phyloP scores from a whole-genome alignment of 2,113 vertebrate genomes.

The Oostethus manadensis region DNA sequence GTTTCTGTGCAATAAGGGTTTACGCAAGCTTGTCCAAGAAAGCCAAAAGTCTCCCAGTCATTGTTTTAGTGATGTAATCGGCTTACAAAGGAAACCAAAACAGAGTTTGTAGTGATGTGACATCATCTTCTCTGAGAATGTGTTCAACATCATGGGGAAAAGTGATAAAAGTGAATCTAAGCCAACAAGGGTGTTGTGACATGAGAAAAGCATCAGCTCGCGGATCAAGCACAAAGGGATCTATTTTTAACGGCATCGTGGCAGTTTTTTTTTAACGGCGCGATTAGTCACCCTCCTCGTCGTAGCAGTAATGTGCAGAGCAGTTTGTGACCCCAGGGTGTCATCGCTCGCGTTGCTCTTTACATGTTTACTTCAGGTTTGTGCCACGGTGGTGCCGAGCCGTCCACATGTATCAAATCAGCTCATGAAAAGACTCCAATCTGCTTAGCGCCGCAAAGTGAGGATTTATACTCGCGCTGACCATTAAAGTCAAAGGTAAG shows the following conservation, averaged over 20 bases:
- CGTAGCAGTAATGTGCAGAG: constrained; percentile 31
- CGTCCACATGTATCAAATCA: constrained; percentile 28
- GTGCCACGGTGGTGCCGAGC: constrained; percentile 5
- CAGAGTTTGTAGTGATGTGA: not conserved
- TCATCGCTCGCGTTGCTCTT: constrained; percentile 29
- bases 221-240: constrained; percentile 16
- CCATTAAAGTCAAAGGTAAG: constrained; percentile 46
- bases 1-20: no score
- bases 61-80: not conserved
- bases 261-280: constrained; percentile 22
- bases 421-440: constrained; percentile 55
- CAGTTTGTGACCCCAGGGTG: constrained; percentile 31
- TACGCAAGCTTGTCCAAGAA: no score
- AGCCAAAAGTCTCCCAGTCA: not conserved
- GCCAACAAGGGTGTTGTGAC: constrained; percentile 3
- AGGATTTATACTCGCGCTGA: constrained; percentile 42
- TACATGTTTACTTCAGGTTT: constrained; percentile 51
- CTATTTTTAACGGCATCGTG: not conserved
- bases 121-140: not conserved
- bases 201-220: constrained; percentile 14
- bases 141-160: not conserved
- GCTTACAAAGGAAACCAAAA: not conserved
- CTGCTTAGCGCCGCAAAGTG: constrained; percentile 58
- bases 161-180: constrained; percentile 4
- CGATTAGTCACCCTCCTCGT: constrained; percentile 30